A percentile compares a stretch with the other conserved stretches of the same genome.
These are phyloP conservation scores for Bombyx mandarina DNA, from an alignment of 1,140 invertebrate genomes.

Conservation along the genomic window DNA sequence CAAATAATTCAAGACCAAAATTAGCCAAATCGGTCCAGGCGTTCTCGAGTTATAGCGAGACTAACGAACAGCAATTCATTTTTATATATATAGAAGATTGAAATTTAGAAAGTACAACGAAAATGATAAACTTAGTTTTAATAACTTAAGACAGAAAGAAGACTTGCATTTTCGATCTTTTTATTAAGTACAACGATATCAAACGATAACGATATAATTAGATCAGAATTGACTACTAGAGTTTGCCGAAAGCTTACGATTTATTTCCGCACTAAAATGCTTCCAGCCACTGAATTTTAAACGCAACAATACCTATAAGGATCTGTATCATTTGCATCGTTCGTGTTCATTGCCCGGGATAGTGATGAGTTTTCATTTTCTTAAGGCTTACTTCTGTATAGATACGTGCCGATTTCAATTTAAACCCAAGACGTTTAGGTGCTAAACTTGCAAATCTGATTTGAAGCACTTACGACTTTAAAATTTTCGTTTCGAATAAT, in stretches of 20 bases:
- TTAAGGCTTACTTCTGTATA: constrained; percentile 9
- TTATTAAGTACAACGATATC: background rate
- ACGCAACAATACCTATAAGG: constrained; percentile 1
- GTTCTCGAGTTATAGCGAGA: no score
- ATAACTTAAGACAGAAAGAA: no score
- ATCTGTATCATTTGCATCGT: constrained; percentile 46
- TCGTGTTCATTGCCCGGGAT: constrained; percentile 29
- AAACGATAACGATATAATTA: no score
- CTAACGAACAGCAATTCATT: no score
- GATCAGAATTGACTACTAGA: no score
- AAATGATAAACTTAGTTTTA: no score
- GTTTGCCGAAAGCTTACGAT: no score
- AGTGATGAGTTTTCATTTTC: constrained; percentile 29
- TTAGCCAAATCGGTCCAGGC: no score
- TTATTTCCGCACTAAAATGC: background rate
- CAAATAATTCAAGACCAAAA: no score
- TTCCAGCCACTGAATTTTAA: background rate
- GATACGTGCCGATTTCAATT: constrained; percentile 11
- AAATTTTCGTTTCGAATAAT: constrained; percentile 41
- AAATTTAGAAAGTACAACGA: no score
- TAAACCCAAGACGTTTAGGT: constrained; percentile 12
- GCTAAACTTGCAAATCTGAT: constrained; percentile 13
- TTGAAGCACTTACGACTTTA: constrained; percentile 20
- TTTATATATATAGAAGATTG: no score
- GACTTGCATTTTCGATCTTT: no score